phyloP scores from a whole-genome alignment of 2,888 invertebrate species.

The Rhingia campestris region DNA sequence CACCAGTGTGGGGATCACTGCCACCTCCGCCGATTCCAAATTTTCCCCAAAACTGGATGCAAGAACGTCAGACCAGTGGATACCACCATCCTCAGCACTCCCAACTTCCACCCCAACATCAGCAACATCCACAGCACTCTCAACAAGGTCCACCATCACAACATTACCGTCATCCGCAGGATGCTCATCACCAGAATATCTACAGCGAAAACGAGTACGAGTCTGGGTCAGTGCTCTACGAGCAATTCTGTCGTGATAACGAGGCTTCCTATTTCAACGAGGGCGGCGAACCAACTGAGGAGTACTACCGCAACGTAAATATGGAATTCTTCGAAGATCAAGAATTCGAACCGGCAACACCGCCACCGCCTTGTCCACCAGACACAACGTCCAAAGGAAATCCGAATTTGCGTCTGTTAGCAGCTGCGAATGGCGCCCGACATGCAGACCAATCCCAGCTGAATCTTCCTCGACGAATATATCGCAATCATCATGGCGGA shows the following conservation, averaged over 20 bases:
- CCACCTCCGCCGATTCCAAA: conserved; percentile 77
- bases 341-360: conserved; percentile 77
- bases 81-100: conserved; percentile 58
- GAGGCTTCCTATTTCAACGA: conserved; percentile 77
- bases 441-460: conserved; percentile 53
- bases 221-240: conserved; percentile 77
- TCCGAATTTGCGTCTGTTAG: conserved; percentile 65
- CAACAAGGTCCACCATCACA: conserved; percentile 53
- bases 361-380: conserved; percentile 76
- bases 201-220: conserved; percentile 77
- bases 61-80: conserved; percentile 66
- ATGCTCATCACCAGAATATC: conserved; percentile 68
- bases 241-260: conserved; percentile 77
- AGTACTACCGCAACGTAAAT: conserved; percentile 78
- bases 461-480: conserved; percentile 63
- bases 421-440: conserved; percentile 66
- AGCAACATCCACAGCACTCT: conserved; percentile 32
- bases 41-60: conserved; percentile 78
- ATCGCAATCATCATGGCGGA: conserved; percentile 52
- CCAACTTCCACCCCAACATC: conserved; percentile 24
- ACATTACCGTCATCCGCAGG: conserved; percentile 60
- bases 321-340: conserved; percentile 77
- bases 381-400: conserved; percentile 74
- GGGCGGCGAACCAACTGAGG: conserved; percentile 78
- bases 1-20: conserved; percentile 76